These are phyloP conservation scores for Metallyticus violacea DNA, from an alignment of 2,888 invertebrate genomes.

Conservation along the genomic window DNA sequence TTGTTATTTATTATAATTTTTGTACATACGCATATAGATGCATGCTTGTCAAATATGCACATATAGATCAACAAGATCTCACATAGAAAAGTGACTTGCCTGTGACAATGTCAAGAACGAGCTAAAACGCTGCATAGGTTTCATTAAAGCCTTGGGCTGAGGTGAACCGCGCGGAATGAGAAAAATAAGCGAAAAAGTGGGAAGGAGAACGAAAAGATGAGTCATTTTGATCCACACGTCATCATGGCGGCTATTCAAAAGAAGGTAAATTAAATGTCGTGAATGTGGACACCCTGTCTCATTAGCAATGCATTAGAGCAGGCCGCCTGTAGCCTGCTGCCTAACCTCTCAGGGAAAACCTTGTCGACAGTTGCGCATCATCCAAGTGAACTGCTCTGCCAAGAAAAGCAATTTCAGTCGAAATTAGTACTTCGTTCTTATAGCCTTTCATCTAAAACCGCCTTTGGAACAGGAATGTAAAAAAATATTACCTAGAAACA, in stretches of 20 bases:
- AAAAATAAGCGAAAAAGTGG: neutral
- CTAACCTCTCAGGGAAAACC: neutral
- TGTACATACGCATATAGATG: no score
- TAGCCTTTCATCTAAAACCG: neutral
- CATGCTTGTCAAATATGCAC: no score
- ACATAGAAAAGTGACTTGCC: neutral
- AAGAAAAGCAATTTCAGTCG: neutral
- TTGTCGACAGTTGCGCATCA: neutral
- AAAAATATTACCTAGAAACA: neutral
- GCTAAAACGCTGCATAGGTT: neutral
- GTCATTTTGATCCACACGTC: neutral
- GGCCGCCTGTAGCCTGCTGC: neutral
- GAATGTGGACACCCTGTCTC: neutral
- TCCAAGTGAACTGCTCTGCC: neutral
- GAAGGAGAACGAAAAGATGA: neutral
- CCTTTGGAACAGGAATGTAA: neutral
- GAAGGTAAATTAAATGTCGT: neutral
- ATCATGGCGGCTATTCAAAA: neutral
- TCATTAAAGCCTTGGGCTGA: neutral
- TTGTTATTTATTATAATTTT: no score
- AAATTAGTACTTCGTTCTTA: neutral
- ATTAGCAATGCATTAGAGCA: neutral
- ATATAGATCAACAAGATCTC: no score
- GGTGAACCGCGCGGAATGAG: neutral
- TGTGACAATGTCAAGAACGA: neutral